These are phyloP conservation scores for Drosophila azteca DNA, from an alignment of 1,140 invertebrate genomes.

Conservation along the genomic window DNA sequence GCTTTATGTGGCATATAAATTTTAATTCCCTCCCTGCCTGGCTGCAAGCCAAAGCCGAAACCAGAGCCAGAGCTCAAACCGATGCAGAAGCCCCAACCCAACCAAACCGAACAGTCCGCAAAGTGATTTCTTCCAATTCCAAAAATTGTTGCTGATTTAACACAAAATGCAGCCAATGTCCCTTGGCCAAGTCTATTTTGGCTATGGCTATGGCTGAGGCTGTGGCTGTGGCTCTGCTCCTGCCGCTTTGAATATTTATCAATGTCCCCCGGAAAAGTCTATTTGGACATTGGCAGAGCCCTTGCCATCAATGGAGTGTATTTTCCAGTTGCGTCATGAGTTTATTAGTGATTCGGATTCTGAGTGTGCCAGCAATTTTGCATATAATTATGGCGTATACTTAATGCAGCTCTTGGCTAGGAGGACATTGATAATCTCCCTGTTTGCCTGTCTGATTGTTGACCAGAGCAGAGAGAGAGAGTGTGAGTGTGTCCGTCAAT, in stretches of 20 bases:
- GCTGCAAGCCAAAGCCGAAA: conserved; percentile 55
- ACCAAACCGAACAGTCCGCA: conserved; percentile 43
- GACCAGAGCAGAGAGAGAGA: too few relatives aligned
- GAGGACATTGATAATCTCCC: too few relatives aligned
- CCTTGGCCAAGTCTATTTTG: conserved; percentile 21
- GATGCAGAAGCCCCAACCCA: conserved; percentile 12
- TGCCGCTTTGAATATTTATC: conserved; percentile 46
- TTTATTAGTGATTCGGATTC: not conserved
- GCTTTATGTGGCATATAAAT: conserved; percentile 66
- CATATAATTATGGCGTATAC: too few relatives aligned
- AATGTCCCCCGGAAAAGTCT: conserved; percentile 20
- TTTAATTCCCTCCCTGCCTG: conserved; percentile 69
- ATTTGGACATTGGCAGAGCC: not conserved
- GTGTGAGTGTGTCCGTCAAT: too few relatives aligned
- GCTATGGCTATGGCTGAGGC: conserved; percentile 1
- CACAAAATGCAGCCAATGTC: conserved; percentile 70
- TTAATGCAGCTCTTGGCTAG: too few relatives aligned
- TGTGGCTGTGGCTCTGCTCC: not conserved
- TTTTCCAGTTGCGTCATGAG: not conserved
- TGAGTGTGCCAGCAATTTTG: too few relatives aligned
- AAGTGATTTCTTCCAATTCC: conserved; percentile 47
- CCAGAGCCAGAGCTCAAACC: conserved; percentile 31
- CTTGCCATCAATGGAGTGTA: too few relatives aligned
- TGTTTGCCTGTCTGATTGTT: too few relatives aligned
- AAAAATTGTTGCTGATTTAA: conserved; percentile 79